A percentile compares a stretch with the other conserved stretches of the same genome.
Evolutionary conservation across 2,113 vertebrate genomes (phyloP).

Genomic region (Rhineura floridana): DNA sequence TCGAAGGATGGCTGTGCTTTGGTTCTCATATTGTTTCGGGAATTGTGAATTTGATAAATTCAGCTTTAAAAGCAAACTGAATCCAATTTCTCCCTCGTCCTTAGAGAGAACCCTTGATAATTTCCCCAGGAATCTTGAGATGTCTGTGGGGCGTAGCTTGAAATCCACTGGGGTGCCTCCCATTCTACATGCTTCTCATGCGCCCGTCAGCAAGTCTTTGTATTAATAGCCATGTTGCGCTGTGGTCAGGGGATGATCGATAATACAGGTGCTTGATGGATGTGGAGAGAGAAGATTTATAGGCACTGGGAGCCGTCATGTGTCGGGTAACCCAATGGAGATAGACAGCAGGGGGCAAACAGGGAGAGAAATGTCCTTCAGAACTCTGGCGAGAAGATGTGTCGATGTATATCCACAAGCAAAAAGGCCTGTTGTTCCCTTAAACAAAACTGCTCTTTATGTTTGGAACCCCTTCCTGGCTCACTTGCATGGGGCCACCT

Average conservation of each 20-base stretch:
- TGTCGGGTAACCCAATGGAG: neutral
- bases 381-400: neutral
- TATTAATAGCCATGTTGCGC: slow-evolving; percentile 17
- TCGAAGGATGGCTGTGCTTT: no score
- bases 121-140: neutral
- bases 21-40: no score
- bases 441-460: neutral
- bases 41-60: no score
- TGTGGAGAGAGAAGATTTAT: neutral
- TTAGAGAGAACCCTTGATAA: neutral
- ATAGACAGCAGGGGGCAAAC: neutral
- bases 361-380: neutral
- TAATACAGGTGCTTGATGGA: slow-evolving; percentile 22
- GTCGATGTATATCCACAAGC: neutral
- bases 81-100: no score
- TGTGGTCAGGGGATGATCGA: neutral
- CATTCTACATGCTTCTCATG: neutral
- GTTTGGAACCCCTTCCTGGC: neutral
- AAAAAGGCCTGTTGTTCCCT: neutral
- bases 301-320: neutral
- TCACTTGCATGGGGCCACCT: accelerated
- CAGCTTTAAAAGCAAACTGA: no score
- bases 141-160: neutral
- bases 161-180: neutral
- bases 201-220: neutral